These are phyloP conservation scores for Berghia stephanieae DNA, from an alignment of 1,140 invertebrate genomes.

Conservation along the genomic window DNA sequence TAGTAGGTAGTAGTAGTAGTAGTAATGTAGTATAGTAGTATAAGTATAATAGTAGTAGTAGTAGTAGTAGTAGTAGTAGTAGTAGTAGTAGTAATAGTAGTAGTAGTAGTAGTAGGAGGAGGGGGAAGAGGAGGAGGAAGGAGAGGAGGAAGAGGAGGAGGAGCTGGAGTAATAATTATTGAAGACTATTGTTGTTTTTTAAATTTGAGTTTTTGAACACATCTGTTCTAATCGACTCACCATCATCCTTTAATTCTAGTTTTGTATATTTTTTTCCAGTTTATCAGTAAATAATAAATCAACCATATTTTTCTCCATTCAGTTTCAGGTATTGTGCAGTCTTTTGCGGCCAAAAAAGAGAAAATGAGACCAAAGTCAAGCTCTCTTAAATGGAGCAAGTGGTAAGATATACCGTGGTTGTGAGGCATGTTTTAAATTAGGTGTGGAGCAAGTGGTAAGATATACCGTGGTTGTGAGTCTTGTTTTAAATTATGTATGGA, in stretches of 20 bases:
- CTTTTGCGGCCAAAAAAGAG: background rate
- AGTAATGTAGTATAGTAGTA: too few species aligned
- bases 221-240: too few species aligned
- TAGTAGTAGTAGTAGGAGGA: too few species aligned
- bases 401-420: background rate
- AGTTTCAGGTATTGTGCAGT: slow-evolving; percentile 20
- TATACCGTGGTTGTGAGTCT: background rate
- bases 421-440: background rate
- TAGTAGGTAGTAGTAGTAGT: too few species aligned
- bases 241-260: background rate
- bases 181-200: too few species aligned
- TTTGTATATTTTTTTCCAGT: background rate
- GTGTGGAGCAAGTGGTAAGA: background rate
- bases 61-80: too few species aligned
- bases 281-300: background rate
- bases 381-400: background rate
- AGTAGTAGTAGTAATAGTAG: too few species aligned
- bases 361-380: background rate
- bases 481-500: background rate
- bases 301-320: background rate
- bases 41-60: too few species aligned
- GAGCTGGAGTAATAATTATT: too few species aligned
- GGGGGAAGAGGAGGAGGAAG: too few species aligned
- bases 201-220: too few species aligned
- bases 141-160: too few species aligned